Base-by-base conservation (phyloP, 2,888 invertebrate genomes). In the Camptogramma bilineatum region DNA sequence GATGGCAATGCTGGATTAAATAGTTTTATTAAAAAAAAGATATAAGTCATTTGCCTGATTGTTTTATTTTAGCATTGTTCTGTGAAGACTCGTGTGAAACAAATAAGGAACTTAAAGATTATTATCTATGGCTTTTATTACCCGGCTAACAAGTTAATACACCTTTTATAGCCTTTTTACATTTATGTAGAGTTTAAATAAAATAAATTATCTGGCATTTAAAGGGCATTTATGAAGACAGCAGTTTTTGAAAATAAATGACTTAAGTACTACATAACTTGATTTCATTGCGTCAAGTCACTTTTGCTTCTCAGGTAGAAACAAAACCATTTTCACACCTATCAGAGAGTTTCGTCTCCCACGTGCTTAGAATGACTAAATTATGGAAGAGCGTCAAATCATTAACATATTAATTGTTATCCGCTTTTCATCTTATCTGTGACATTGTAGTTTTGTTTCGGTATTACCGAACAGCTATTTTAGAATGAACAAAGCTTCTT, bases 401-500 rank as follows among this genome's bases (percentile, higher is more conserved):
- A 55, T 62, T 52, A 55, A 46, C 52, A 56, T 56, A 31, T 62
- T 88, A 83, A 91, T 92, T 93, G 91, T 92, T 85, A 68, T 73
- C 78, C 78, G 71, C 88, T 88, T 85, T 91, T 91, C 88, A 88
- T 79, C 77, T 81, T 82, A 81, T 87, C 82, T 84, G 83, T 83
- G 92, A 90, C 93, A 92, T 92, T 92, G 92, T 85, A 87, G 85
- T 85, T 92, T 92, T 88, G 91, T 91, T 88, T 91, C 90, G 88
- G 88, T 91, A 84, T 91, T 89, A 87, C 88, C 82, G 88, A 87
- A 90, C 83, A 81, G 87, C 81, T 90, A 91, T 87, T 88, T 92
- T 85, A 83, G 72, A 73, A 79, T 80, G 82, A 87, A 88, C 86
- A 87, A 88, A 85, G 83, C 77, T 75, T 72, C 85, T 85, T 85